Evolutionary conservation across 2,888 invertebrate species (phyloP), one percentile per base, ranked within the genome.

Genomic region (Hoplodrina blanda): DNA sequence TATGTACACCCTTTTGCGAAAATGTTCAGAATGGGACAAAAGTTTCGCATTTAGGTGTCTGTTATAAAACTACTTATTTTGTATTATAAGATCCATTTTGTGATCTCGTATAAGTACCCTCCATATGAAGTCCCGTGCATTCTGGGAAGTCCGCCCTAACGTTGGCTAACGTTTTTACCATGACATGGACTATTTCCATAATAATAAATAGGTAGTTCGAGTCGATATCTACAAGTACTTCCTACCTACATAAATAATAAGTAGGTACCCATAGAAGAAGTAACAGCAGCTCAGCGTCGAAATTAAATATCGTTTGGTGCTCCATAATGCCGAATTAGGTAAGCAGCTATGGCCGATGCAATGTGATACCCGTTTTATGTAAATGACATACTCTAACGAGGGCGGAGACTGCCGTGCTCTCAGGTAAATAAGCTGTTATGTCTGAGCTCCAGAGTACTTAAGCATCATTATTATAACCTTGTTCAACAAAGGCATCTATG

Each of bases 1-100:
- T 92, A 84, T 76, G 76, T 78, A 92, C 90, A 90, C 90, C 89
- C 89, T 88, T 87, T 86, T 88, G 85, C 81, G 85, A 87, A 82
- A 85, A 83, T 84, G 85, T 80, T 85, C 81, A 83, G 88, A 87
- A 86, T 88, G 88, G 84, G 70, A 83, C 78, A 86, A 87, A 88
- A 88, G 85, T 88, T 89, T 88, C 79, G 69, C 69, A 80, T 87
- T 85, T 87, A 85, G 84, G 83, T 71, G 74, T 78, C 73, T 65
- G 64, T 70, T 74, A 64, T 69, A 69, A 73, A 66, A 76, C 66
- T 79, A 76, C 62, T 62, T 81, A 68, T 76, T 76, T 64, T 73
- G 33, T 68, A 53, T 70, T 69, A 71, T 46, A 55, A 59, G 60
- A 41, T 60, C 52, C 55, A 10, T 70, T 15, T 62, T 46, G 50